phyloP scores from a whole-genome alignment of 2,797 vertebrate genomes.

The Smutsia temminckii region DNA sequence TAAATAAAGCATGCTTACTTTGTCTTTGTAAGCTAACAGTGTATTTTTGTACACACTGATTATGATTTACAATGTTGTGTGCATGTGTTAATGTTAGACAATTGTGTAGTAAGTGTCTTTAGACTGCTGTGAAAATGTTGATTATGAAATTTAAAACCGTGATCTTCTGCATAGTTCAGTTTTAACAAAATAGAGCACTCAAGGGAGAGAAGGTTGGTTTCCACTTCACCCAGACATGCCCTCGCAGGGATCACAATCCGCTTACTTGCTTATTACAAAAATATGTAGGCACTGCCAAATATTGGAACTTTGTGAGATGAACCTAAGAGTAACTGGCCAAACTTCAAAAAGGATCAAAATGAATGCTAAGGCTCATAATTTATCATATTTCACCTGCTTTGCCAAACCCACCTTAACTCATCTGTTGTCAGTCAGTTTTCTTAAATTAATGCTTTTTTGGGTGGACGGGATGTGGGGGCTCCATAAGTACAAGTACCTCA shows the following conservation, averaged over 20 bases:
- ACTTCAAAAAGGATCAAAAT: not conserved
- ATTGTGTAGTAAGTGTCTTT: not conserved
- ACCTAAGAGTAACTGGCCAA: not conserved
- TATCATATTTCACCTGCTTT: constrained; percentile 2
- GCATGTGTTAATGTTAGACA: not conserved
- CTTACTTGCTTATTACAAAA: constrained; percentile 32
- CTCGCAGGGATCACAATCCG: not conserved
- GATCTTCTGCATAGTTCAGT: not conserved
- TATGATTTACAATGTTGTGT: not conserved
- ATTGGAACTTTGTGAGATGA: constrained; percentile 2
- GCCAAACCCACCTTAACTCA: not conserved
- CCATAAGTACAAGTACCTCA: not conserved
- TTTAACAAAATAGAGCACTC: not conserved
- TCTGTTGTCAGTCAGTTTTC: not conserved
- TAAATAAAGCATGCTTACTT: not conserved
- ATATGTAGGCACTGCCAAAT: not conserved
- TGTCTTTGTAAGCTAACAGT: not conserved
- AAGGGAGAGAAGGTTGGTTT: not conserved
- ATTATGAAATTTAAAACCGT: constrained; percentile 1
- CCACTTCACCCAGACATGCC: not conserved
- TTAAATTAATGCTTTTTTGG: not conserved
- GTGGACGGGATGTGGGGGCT: not conserved
- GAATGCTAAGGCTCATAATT: not conserved
- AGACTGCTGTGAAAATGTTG: not conserved
- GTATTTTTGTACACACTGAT: not conserved